phyloP scores from a whole-genome alignment of 2,113 vertebrate genomes.

The Trematomus loennbergii region DNA sequence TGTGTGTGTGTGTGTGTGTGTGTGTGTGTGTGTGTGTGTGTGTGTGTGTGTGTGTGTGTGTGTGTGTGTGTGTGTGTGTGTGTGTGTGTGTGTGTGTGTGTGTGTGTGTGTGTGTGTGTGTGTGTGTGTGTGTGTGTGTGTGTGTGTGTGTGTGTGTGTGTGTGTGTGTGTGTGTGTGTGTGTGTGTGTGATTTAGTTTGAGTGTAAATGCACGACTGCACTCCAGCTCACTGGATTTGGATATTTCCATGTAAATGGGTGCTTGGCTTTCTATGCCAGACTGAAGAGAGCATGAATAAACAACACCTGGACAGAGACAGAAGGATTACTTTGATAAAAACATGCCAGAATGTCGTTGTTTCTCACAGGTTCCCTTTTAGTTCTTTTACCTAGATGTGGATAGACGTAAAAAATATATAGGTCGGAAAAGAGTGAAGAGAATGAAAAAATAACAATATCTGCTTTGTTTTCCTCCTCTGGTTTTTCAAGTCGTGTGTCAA shows the following conservation, averaged over 20 bases:
- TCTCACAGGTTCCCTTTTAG: not conserved
- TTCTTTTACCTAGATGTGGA: conserved; percentile 19
- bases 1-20: not conserved
- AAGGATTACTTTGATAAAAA: conserved; percentile 23
- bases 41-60: not conserved
- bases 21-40: not conserved
- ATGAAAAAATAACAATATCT: conserved; percentile 18
- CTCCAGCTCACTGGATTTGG: conserved; percentile 11
- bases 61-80: not conserved
- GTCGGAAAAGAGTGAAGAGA: not conserved
- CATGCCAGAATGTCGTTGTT: conserved; percentile 18
- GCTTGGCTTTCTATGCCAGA: conserved; percentile 11
- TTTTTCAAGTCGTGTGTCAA: conserved; percentile 13
- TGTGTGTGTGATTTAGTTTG: not conserved
- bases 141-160: not conserved
- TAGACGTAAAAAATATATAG: not conserved
- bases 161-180: conserved; percentile 3
- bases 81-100: not conserved
- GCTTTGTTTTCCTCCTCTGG: conserved; percentile 3
- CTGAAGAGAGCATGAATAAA: conserved; percentile 32
- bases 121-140: not conserved
- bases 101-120: not conserved
- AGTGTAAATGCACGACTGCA: not conserved
- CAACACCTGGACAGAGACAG: conserved; percentile 44
- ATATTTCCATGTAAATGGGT: conserved; percentile 59